Evolutionary conservation across 2,888 invertebrate genomes (phyloP), one percentile per base, ranked within the genome.

Genomic region (Notodonta dromedarius): DNA sequence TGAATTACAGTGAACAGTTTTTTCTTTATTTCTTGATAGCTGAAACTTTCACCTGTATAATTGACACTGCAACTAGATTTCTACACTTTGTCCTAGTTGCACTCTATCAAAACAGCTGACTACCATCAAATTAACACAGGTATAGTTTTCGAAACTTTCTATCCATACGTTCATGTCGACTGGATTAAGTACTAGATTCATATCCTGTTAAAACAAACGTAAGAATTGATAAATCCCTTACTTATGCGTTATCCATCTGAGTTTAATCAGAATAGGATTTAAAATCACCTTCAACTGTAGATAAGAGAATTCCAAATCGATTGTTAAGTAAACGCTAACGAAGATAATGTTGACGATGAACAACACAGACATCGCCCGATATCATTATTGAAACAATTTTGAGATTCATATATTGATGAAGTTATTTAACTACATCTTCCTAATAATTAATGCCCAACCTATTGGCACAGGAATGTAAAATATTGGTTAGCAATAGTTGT

Each of bases 181-280:
- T 46, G n/a, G 46, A 46, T n/a, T 42, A 42, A 42, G n/a, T 46
- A 54, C 42, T 48, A 61, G 58, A 62, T 46, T 57, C n/a, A 52
- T 60, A 62, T 69, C 61, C 57, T 35, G 14, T 48, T 32, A 35
- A 61, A 16, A 42, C 32, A n/a, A 53, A 59, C 56, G 46, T 61
- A 56, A 60, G 60, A 14, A 59, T 50, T 51, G 54, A 66, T 66
- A 66, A 62, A 56, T 62, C 56, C 53, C 32, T 7, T 54, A 56
- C 32, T 50, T 50, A 50, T 50, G 16, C 16, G 50, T 50, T 7
- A 54, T 54, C 54, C 54, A 13, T 54, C 16, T 3, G 16, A 2
- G 50, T 50, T 61, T 57, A 64, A 75, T 66, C 59, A 35, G 60
- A 61, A 55, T 11, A 11, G 57, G 56, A 61, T 62, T 62, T 62